Conservation (phyloP, 2,888 invertebrate species). For the Cyclophora albipunctata region DNA sequence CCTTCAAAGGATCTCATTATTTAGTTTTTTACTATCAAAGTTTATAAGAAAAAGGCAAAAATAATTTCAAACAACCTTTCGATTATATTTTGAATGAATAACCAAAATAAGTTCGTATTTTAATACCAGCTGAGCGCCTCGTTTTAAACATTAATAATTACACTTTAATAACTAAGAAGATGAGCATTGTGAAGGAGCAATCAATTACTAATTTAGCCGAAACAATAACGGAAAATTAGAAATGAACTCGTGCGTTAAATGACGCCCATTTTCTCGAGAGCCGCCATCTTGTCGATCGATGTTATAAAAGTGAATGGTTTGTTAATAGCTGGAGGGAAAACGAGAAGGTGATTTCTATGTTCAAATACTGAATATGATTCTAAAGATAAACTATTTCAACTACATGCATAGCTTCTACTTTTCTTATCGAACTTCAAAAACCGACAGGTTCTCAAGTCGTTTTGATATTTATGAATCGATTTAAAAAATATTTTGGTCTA, state of each 20-base stretch:
- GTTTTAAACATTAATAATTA: no score
- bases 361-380: constrained; percentile 5
- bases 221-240: constrained; percentile 63
- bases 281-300: constrained; percentile 24
- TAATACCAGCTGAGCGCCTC: no score
- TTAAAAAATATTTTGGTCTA: no score
- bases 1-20: no score
- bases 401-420: not conserved
- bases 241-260: constrained; percentile 56
- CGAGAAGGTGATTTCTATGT: constrained; percentile 1
- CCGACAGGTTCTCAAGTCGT: not conserved
- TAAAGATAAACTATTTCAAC: not conserved
- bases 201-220: constrained; percentile 57
- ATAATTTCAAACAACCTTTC: no score
- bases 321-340: constrained; percentile 27
- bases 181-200: constrained; percentile 27
- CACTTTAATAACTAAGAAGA: no score
- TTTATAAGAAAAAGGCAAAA: no score
- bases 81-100: no score
- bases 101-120: no score
- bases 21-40: no score
- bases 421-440: not conserved
- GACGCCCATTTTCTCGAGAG: constrained; percentile 30
- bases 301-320: constrained; percentile 33
- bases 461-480: not conserved